Conservation (phyloP, 37 sponge, comb jelly and placozoan genomes). For the Diacarnus erythraeanus region DNA sequence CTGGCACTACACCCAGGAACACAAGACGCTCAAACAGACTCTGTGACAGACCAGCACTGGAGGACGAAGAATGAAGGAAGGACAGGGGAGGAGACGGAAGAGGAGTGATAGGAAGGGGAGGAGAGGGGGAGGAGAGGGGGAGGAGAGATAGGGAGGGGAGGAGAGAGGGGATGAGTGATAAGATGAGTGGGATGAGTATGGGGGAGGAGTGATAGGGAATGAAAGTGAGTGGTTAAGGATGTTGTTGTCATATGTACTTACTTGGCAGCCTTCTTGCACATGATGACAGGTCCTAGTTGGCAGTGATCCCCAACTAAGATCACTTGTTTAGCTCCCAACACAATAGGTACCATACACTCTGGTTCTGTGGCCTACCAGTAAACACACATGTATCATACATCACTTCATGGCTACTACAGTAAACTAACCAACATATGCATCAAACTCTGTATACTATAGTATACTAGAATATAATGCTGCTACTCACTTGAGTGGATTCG, state of each 20-base stretch:
- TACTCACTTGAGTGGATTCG: slow-evolving; percentile 85
- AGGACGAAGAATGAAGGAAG: too few relatives aligned
- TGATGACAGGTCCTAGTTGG: slow-evolving; percentile 97
- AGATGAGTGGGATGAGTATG: too few relatives aligned
- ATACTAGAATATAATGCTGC: not conserved
- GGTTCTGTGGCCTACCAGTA: slow-evolving; percentile 92
- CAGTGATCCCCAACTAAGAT: slow-evolving; percentile 97
- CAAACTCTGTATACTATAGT: too few relatives aligned
- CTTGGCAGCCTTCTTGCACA: slow-evolving; percentile 99
- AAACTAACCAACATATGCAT: too few relatives aligned
- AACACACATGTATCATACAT: not conserved
- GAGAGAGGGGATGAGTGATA: not conserved
- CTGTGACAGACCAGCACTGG: slow-evolving; percentile 91
- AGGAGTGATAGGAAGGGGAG: not conserved
- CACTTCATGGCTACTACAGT: not conserved
- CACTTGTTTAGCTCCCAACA: slow-evolving; percentile 92
- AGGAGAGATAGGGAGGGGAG: not conserved
- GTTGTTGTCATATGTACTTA: slow-evolving; percentile 2
- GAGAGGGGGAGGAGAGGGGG: slow-evolving; percentile 5
- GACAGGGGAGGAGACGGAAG: too few relatives aligned
- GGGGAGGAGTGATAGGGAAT: not conserved
- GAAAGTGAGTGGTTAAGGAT: not conserved
- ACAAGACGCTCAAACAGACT: slow-evolving; percentile 97
- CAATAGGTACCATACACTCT: slow-evolving; percentile 98
- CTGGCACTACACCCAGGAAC: slow-evolving; percentile 78